Evolutionary conservation across 2,888 invertebrate genomes (phyloP).

Genomic region (Caenorhabditis sp.): DNA sequence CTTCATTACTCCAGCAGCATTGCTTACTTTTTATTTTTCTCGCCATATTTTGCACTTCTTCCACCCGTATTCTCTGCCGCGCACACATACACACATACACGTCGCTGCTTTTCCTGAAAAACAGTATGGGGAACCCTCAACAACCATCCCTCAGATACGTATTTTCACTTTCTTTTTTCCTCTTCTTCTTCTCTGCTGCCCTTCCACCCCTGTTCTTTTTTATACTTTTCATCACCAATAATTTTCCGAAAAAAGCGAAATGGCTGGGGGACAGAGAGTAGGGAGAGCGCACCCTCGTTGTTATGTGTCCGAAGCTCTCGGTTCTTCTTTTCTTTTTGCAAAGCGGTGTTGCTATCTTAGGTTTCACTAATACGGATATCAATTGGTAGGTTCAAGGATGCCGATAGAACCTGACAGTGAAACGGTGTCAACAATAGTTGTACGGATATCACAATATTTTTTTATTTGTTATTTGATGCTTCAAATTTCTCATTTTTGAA

Average conservation of each 20-base stretch:
- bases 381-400: too few species aligned
- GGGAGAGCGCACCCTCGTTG: neutral
- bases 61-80: neutral
- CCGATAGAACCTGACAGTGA: too few species aligned
- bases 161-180: neutral
- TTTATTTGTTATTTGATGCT: too few species aligned
- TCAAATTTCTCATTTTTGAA: too few species aligned
- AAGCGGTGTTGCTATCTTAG: neutral
- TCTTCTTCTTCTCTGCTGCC: neutral
- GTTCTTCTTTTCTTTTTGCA: neutral
- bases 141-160: neutral
- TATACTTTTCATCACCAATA: slow-evolving; percentile 13
- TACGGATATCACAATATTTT: too few species aligned
- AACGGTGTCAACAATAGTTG: too few species aligned
- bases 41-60: neutral
- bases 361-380: too few species aligned
- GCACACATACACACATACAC: neutral
- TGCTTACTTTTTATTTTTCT: neutral
- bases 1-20: neutral
- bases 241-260: slow-evolving; percentile 2
- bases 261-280: neutral
- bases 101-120: neutral
- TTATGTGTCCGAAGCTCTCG: neutral
- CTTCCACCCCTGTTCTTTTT: slow-evolving; percentile 6
- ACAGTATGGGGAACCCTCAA: slow-evolving; percentile 1